phyloP scores from a whole-genome alignment of 2,888 invertebrate genomes.

The Oxycera nigricornis region DNA sequence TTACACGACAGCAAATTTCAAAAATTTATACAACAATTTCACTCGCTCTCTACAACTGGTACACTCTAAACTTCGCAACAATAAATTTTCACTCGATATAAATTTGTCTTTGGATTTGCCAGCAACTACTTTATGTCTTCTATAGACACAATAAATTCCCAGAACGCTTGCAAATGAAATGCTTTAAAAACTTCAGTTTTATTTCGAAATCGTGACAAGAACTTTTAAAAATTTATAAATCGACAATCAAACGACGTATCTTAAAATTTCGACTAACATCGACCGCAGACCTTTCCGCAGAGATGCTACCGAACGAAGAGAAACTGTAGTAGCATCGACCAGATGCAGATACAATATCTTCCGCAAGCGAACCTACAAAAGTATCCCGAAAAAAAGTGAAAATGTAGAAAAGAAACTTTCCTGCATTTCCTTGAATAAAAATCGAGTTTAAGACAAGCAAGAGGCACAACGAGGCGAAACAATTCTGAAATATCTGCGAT shows the following conservation, averaged over 20 bases:
- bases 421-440: background rate
- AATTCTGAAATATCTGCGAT: constrained; percentile 17
- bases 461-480: constrained; percentile 1
- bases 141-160: constrained; percentile 8
- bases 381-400: background rate
- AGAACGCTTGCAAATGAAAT: background rate
- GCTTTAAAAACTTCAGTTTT: constrained; percentile 15
- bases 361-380: background rate
- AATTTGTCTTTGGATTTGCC: background rate
- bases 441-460: background rate
- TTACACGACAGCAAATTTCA: too few relatives aligned
- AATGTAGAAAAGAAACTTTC: background rate
- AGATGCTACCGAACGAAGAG: background rate
- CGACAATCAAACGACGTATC: constrained; percentile 9
- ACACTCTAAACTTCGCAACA: background rate
- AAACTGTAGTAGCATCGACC: background rate
- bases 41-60: too few relatives aligned
- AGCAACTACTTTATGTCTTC: background rate
- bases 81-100: too few relatives aligned
- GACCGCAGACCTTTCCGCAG: background rate
- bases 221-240: constrained; percentile 25
- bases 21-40: too few relatives aligned
- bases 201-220: constrained; percentile 27
- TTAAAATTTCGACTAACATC: background rate
- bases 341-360: background rate